Conservation (phyloP, 2,113 vertebrate genomes). For the Rhegmatorhina hoffmannsi region DNA sequence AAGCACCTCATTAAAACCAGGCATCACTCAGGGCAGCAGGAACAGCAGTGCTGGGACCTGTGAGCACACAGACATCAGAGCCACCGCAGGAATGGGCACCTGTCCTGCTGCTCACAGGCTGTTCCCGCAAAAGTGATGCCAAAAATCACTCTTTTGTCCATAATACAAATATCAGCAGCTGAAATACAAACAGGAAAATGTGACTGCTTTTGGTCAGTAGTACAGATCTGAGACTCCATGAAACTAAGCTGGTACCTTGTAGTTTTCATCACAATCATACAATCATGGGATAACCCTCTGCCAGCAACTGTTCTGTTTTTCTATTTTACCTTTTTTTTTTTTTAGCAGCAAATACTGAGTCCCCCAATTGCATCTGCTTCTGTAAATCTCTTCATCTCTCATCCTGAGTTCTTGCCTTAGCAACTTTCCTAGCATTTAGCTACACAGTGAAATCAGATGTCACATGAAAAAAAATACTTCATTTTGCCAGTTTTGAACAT, state of each 20-base stretch:
- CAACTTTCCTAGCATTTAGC: neutral
- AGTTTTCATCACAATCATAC: neutral
- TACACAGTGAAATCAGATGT: neutral
- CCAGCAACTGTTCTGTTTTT: neutral
- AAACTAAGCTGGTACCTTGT: neutral
- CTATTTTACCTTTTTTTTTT: neutral
- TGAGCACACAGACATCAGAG: neutral
- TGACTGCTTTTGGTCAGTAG: neutral
- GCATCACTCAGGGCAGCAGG: neutral
- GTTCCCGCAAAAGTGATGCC: neutral
- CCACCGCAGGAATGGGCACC: rapidly evolving
- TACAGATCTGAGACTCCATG: neutral
- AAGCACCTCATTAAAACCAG: neutral
- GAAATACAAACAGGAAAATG: neutral
- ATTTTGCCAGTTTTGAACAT: neutral
- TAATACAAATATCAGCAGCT: neutral
- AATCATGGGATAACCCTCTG: neutral
- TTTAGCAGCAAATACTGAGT: neutral
- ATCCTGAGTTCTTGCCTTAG: neutral
- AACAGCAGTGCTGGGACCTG: rapidly evolving
- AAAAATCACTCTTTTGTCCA: neutral
- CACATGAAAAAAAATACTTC: neutral
- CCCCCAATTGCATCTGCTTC: neutral
- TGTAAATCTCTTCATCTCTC: neutral
- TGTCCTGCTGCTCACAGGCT: rapidly evolving